Evolutionary conservation across 2,888 invertebrate genomes (phyloP), one percentile per base, ranked within the genome.

Genomic region (Mimumesa dahlbomi): DNA sequence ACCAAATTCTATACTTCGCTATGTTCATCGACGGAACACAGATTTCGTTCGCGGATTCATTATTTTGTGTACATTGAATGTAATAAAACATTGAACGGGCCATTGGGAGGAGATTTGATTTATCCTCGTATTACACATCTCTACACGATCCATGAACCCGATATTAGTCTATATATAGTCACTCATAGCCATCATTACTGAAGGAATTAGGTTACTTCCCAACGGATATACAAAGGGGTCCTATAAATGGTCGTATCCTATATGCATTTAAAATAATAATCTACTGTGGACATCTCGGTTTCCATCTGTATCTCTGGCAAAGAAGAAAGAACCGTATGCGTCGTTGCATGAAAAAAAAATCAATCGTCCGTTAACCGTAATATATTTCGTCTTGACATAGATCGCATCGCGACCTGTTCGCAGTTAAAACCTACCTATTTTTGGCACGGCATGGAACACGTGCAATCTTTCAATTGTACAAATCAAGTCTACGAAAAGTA

Each of bases 211-310:
- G 78, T 80, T 81, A 73, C 77, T 69, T 69, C 73, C 58, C 73
- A 75, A 77, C 74, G 81, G 81, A 81, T 78, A 76, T 81, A 77
- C 71, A 75, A 79, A 77, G 77, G 81, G 81, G 77, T 67, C 73
- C 64, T 61, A 73, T 56, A 73, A 74, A 81, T 71, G 66, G 43
- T 61, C 45, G 62, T 75, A 75, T 73, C 69, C 81, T 77, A 68
- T 38, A 58, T 66, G 59, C 69, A 46, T 72, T 66, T 65, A 64
- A 70, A 77, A 72, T 52, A 77, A 72, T 52, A 73, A 75, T 61
- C 45, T 40, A 21, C 45, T 45, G 18, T 36, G 25, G 45, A 21
- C 49, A 56, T 68, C 46, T 42, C 67, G 50, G 42, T 49, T 62
- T 25, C 11, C 21, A 49, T 49, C 16, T 43, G 43, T 4, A 29